phyloP scores from a whole-genome alignment of 2,113 vertebrate genomes.

The Meles meles region DNA sequence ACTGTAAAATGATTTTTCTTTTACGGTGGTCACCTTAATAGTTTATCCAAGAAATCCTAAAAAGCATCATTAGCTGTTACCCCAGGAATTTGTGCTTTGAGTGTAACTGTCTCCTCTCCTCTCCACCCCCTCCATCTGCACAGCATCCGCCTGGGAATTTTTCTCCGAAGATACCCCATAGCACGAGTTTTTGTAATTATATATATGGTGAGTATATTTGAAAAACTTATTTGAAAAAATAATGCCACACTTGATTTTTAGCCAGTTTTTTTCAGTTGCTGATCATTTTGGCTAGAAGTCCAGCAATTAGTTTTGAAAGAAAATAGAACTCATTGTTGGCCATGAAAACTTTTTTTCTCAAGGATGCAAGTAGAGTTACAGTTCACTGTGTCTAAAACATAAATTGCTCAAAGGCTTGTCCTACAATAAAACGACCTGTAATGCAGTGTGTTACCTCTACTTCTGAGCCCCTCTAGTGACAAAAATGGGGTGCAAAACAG shows the following conservation, averaged over 20 bases:
- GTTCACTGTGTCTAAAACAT: background rate
- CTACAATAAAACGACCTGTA: background rate
- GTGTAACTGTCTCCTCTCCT: background rate
- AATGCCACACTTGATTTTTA: constrained; percentile 6
- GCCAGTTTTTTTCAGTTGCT: background rate
- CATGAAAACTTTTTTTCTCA: background rate
- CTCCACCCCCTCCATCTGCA: background rate
- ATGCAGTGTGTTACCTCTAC: background rate
- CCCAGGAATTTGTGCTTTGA: background rate
- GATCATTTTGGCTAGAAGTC: background rate
- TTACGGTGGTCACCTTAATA: background rate
- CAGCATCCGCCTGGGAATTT: constrained; percentile 97
- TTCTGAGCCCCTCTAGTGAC: background rate
- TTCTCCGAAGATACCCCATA: constrained; percentile 94
- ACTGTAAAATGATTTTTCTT: background rate
- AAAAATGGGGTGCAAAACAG: background rate
- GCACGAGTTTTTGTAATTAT: constrained; percentile 96
- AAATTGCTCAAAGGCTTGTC: constrained; percentile 5
- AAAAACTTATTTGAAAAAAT: background rate
- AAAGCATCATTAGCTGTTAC: background rate
- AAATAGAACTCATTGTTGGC: background rate
- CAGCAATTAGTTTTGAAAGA: constrained; percentile 32
- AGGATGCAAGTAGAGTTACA: background rate
- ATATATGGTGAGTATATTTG: constrained; percentile 91
- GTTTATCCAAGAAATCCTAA: background rate